Evolutionary conservation across 2,797 vertebrate species (phyloP).

Genomic region (Telmatherina bonti): DNA sequence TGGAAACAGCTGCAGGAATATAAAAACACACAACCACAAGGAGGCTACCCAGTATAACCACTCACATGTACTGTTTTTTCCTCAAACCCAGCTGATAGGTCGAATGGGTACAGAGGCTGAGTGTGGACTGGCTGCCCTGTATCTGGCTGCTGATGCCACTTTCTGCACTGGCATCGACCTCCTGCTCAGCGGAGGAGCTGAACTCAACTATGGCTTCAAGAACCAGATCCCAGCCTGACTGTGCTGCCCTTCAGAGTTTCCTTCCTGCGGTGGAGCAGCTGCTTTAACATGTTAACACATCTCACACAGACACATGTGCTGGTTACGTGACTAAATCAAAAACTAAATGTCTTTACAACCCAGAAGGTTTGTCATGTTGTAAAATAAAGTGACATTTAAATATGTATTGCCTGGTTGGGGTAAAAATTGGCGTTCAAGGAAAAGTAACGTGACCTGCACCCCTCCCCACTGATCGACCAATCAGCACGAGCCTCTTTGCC

Average conservation of each 20-base stretch:
- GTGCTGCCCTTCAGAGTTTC: neutral
- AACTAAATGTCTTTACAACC: neutral
- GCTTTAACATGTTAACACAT: neutral
- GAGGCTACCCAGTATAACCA: neutral
- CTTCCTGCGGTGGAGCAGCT: neutral
- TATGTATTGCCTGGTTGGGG: neutral
- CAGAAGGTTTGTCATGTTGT: neutral
- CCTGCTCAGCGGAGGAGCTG: slow-evolving; percentile 85
- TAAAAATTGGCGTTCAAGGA: neutral
- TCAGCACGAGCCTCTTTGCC: slow-evolving; percentile 49
- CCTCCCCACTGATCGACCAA: slow-evolving; percentile 70
- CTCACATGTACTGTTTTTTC: neutral
- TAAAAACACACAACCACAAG: neutral
- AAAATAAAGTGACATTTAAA: neutral
- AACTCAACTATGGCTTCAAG: slow-evolving; percentile 86
- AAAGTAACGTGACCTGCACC: slow-evolving; percentile 30
- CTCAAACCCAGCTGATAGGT: slow-evolving; percentile 82
- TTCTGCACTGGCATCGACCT: slow-evolving; percentile 89
- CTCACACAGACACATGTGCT: neutral
- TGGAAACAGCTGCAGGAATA: neutral
- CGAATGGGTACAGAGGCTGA: slow-evolving; percentile 87
- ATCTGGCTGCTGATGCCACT: slow-evolving; percentile 84
- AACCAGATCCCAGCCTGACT: slow-evolving; percentile 68
- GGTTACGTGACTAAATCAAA: neutral
- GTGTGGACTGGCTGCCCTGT: slow-evolving; percentile 82